These are phyloP conservation scores for Microctonus aethiopoides DNA, from an alignment of 2,888 invertebrate species.

Conservation along the genomic window DNA sequence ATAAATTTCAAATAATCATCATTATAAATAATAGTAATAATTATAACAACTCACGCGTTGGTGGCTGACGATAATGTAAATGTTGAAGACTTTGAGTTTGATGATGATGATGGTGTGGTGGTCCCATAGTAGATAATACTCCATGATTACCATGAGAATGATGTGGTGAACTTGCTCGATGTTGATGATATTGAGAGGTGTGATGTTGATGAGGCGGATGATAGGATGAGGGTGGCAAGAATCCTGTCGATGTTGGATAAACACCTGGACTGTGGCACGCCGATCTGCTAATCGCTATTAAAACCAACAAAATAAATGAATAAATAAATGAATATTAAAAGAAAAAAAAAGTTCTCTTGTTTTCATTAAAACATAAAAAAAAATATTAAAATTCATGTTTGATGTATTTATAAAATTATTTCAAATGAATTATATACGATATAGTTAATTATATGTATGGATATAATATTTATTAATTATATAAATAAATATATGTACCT, in stretches of 20 bases:
- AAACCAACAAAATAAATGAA: not conserved
- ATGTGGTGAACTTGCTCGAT: conserved; percentile 63
- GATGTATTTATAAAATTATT: no score
- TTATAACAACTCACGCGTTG: conserved; percentile 58
- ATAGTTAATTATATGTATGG: no score
- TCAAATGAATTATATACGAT: no score
- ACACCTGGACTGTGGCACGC: conserved; percentile 65
- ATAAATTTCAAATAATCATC: not conserved
- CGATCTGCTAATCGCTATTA: conserved; percentile 59
- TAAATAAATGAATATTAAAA: not conserved
- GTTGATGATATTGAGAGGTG: conserved; percentile 62
- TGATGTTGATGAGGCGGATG: conserved; percentile 60
- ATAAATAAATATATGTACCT: conserved; percentile 48
- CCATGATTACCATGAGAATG: conserved; percentile 59
- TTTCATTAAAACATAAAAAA: no score
- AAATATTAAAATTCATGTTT: no score
- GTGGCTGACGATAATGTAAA: conserved; percentile 63
- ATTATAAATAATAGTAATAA: not conserved
- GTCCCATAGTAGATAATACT: conserved; percentile 64
- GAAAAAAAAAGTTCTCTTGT: no score
- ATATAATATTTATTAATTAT: not conserved
- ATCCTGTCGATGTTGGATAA: conserved; percentile 61
- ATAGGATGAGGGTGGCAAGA: conserved; percentile 62
- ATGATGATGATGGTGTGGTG: conserved; percentile 60
- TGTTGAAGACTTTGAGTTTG: conserved; percentile 63